Percentiles rank a stretch among this genome's conserved stretches.
Conservation (phyloP, 2,888 invertebrate species). For the Apamea monoglypha region DNA sequence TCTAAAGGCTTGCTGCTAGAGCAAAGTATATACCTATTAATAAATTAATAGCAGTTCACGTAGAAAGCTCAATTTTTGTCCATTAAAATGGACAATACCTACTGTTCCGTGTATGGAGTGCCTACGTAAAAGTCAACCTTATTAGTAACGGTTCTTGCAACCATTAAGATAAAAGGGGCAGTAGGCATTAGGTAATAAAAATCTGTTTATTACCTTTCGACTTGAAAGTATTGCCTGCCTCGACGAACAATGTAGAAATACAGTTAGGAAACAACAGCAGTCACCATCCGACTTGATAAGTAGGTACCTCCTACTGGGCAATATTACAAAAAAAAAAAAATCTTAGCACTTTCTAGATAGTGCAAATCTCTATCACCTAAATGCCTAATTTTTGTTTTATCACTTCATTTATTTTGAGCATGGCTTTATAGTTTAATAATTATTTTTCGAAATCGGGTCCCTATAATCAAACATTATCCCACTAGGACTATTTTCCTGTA, state of each 20-base stretch:
- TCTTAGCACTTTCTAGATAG: not conserved
- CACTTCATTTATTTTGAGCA: not conserved
- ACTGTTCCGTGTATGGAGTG: not conserved
- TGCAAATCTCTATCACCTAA: not conserved
- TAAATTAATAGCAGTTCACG: constrained; percentile 5
- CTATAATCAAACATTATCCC: not conserved
- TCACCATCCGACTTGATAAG: too few species aligned
- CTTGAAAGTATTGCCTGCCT: not conserved
- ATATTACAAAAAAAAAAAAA: not conserved
- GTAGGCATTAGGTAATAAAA: too few species aligned
- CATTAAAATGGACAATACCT: not conserved
- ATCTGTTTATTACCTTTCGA: too few species aligned
- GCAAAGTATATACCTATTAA: not conserved
- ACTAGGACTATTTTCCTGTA: not conserved
- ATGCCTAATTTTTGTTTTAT: not conserved
- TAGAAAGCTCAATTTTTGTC: not conserved
- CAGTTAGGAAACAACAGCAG: not conserved
- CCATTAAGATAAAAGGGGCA: not conserved
- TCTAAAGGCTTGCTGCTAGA: constrained; percentile 8
- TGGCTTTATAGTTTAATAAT: not conserved
- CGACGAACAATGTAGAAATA: not conserved
- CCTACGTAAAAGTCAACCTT: not conserved
- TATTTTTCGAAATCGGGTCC: not conserved
- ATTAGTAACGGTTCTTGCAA: not conserved
- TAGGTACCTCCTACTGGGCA: not conserved